phyloP scores from a whole-genome alignment of 2,888 invertebrate genomes.

The Margaritifera margaritifera region DNA sequence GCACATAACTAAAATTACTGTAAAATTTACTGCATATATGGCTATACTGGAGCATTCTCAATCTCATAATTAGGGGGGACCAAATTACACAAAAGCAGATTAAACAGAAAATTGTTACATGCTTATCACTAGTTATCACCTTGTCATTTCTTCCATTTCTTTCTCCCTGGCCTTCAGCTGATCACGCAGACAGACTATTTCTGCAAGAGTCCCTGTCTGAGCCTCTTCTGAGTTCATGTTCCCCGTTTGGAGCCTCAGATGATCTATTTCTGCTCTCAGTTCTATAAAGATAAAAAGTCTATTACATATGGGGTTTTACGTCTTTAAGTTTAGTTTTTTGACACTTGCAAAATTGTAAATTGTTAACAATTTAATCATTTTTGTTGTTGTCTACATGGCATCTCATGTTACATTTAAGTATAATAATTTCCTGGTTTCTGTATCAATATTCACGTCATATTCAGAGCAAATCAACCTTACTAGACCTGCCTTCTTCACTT shows the following conservation, averaged over 20 bases:
- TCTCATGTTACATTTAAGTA: too few species aligned
- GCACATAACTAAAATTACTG: too few species aligned
- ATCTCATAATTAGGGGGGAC: too few species aligned
- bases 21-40: too few species aligned
- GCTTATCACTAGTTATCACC: slow-evolving; percentile 56
- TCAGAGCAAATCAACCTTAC: too few species aligned
- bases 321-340: background rate
- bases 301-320: background rate
- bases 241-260: slow-evolving; percentile 76
- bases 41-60: too few species aligned
- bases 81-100: too few species aligned
- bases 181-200: slow-evolving; percentile 78
- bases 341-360: background rate
- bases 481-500: too few species aligned
- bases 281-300: slow-evolving; percentile 73
- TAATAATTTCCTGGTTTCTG: too few species aligned
- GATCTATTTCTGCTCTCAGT: slow-evolving; percentile 81
- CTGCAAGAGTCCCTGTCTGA: slow-evolving; percentile 54
- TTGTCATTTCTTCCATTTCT: slow-evolving; percentile 78
- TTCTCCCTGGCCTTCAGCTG: slow-evolving; percentile 79
- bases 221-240: slow-evolving; percentile 63
- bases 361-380: too few species aligned
- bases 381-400: too few species aligned
- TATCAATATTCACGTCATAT: too few species aligned
- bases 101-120: background rate